A percentile compares a stretch with the other conserved stretches of the same genome.
Evolutionary conservation across 2,888 invertebrate genomes (phyloP).

Genomic region (Gonocerus acuteangulatus): DNA sequence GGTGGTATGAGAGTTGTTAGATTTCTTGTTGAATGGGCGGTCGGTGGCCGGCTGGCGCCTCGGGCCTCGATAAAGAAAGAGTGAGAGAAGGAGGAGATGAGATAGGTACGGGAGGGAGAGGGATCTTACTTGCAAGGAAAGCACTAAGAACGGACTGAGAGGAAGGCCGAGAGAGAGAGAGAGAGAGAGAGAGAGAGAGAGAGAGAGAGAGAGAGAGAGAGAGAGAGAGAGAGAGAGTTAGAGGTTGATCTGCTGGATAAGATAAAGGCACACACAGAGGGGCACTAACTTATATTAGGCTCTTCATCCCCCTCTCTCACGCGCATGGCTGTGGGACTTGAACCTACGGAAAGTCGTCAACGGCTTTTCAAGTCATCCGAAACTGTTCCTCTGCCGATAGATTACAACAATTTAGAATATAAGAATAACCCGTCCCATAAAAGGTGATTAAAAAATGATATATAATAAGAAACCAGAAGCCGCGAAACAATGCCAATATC

Average conservation of each 20-base stretch:
- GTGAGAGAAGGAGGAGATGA: background rate
- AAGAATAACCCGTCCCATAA: too few relatives aligned
- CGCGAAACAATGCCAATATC: too few relatives aligned
- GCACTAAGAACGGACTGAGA: background rate
- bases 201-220: background rate
- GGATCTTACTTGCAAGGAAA: too few relatives aligned
- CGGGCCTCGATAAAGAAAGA: background rate
- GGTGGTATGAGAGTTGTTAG: background rate
- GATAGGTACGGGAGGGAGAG: background rate
- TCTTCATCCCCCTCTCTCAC: background rate
- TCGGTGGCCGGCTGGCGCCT: background rate
- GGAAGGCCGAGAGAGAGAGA: slow-evolving; percentile 1
- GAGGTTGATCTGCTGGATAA: background rate
- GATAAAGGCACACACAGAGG: slow-evolving; percentile 1
- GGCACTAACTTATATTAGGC: background rate
- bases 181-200: background rate
- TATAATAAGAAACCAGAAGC: too few relatives aligned
- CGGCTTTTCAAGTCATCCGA: too few relatives aligned
- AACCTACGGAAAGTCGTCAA: too few relatives aligned
- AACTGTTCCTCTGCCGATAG: too few relatives aligned
- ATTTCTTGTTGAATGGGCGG: background rate
- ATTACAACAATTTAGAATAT: too few relatives aligned
- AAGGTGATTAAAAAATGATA: too few relatives aligned
- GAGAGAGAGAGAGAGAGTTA: background rate
- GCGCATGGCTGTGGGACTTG: background rate